Evolutionary conservation across 2,797 vertebrate genomes (phyloP), one percentile per base, ranked within the genome.

Genomic region (Chiloscyllium punctatum): DNA sequence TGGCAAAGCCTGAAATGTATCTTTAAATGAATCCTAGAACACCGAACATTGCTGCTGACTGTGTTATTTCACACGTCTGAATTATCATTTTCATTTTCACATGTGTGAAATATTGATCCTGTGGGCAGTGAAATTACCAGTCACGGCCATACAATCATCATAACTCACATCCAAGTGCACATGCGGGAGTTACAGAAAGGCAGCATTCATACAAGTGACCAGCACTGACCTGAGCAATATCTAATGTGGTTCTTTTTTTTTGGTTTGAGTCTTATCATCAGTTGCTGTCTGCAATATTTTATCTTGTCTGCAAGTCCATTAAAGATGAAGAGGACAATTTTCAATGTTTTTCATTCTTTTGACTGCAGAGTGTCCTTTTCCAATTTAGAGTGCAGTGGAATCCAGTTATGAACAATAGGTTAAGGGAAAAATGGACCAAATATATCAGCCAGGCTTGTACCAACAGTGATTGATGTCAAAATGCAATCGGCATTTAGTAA

Each of bases 61-160:
- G 68, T 95, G 94, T 95, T 95, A 95, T 95, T 95, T 77, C 71
- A 95, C 94, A 95, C 71, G 30, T 74, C 69, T 95, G 94, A 95
- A 95, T 95, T 95, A 95, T 95, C 94, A 95, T 95, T 95, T 95
- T 95, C 94, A 95, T 95, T 95, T 95, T 72, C 94, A 95, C 94
- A 95, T 74, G 71, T 95, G 94, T 95, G 94, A 95, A 95, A 95
- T 95, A 95, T 95, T 95, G 94, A 95, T 95, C 94, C 94, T 95
- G 94, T 95, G 94, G 48, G 94, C 71, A 95, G 94, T 95, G 94
- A 95, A 77, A 95, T 95, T 95, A 95, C 71, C 71, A 74, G 94
- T 95, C 94, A 95, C 72, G 71, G 71, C 48, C 94, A 53, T 51
- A 33, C 71, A 95, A 95, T 95, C 94, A 95, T 57, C 42, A 95